Evolutionary conservation across 2,888 invertebrate species (phyloP), one percentile per base, ranked within the genome.

Genomic region (Fissipunctia ypsillon): DNA sequence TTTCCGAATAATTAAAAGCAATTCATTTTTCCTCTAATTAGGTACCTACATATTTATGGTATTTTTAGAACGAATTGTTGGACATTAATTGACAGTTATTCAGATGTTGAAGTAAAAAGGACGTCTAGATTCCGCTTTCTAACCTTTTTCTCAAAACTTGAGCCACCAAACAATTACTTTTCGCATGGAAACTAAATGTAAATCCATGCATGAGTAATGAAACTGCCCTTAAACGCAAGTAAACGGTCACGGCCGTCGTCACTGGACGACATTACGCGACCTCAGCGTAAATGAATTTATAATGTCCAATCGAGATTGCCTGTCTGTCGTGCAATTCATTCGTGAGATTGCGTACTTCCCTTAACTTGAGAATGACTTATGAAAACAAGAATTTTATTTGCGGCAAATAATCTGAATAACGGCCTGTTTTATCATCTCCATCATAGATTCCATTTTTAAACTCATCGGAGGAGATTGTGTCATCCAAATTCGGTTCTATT

Each of bases 281-380:
- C 82, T 82, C 45, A 76, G 16, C 69, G 81, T 73, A 69, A 75
- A 86, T 86, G 75, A 82, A 80, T 85, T 85, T 84, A 77, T 85
- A 80, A 85, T 75, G 77, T 80, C 16, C 69, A 68, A 66, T 56
- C 52, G 35, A 69, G 56, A 76, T 71, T 80, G 68, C 66, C 25
- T 45, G 71, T 14, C 63, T 31, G 65, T 59, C 73, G 50, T 67
- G 56, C 60, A 48, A 75, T 61, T 43, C 22, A 72, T 66, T 69
- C 79, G 83, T 63, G 48, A 54, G 73, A 80, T 79, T 76, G 48
- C 48, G 25, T 25, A 78, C 64, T 82, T 82, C 73, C 67, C 43
- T 52, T 78, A 52, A 48, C 54, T 64, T 45, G 38, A 54, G 52
- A 59, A 73, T 54, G 16, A 59, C 1, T 45, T 79, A 64, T 10